Percentiles rank a stretch among this genome's conserved stretches.
Evolutionary conservation across 2,113 vertebrate species (phyloP).

Genomic region (Henicopernis longicauda): DNA sequence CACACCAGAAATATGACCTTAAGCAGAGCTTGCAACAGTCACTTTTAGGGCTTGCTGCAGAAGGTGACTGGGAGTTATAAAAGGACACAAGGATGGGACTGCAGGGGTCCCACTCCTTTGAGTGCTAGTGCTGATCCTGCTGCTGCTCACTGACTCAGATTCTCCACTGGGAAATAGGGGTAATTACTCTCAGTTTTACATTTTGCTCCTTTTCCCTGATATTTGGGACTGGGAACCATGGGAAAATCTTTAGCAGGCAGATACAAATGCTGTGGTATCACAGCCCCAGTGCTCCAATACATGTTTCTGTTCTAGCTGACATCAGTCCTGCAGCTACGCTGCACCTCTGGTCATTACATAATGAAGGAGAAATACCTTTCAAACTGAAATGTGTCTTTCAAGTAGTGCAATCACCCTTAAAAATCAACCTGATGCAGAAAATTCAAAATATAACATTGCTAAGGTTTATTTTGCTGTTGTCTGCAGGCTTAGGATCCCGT

Average conservation of each 20-base stretch:
- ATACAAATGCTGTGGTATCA: neutral
- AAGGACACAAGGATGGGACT: neutral
- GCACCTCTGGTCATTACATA: neutral
- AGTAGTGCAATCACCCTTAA: neutral
- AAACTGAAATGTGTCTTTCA: neutral
- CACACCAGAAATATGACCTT: neutral
- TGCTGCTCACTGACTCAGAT: neutral
- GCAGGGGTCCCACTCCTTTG: neutral
- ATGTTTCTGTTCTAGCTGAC: neutral
- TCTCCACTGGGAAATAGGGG: neutral
- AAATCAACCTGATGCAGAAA: neutral
- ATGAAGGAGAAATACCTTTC: neutral
- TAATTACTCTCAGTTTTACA: neutral
- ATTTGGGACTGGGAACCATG: neutral
- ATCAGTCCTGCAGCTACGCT: neutral
- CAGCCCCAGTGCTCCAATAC: neutral
- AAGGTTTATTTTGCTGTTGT: neutral
- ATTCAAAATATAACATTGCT: neutral
- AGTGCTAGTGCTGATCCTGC: neutral
- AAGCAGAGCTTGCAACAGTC: neutral
- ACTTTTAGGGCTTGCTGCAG: neutral
- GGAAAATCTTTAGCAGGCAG: neutral
- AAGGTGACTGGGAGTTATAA: neutral
- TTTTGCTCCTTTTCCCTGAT: neutral
- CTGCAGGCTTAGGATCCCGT: constrained; percentile 60